Percentiles rank a stretch among this genome's conserved stretches.
Evolutionary conservation across 2,888 invertebrate species (phyloP).

Genomic region (Eupsilia transversa): DNA sequence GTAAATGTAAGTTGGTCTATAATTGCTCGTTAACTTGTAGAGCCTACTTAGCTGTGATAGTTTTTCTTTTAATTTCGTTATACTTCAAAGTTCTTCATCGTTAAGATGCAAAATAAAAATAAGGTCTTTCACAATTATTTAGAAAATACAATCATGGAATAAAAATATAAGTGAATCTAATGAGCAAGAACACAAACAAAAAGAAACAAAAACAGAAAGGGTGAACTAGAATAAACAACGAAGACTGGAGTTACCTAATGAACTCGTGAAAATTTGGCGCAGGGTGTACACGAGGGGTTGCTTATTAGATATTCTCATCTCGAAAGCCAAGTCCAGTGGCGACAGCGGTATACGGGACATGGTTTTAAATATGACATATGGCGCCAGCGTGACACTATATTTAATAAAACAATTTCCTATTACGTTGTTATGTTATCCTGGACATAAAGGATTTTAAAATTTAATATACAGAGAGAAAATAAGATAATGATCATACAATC

Average conservation of each 20-base stretch:
- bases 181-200: conserved; percentile 77
- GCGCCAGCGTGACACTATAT: conserved; percentile 55
- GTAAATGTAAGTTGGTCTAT: too few relatives aligned
- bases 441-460: conserved; percentile 3
- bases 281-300: conserved; percentile 79
- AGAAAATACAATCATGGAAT: conserved; percentile 31
- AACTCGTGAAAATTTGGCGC: conserved; percentile 84
- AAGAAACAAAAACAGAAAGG: conserved; percentile 75
- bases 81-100: neutral
- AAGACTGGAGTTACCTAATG: conserved; percentile 84
- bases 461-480: conserved; percentile 2
- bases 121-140: conserved; percentile 13
- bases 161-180: conserved; percentile 65
- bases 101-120: conserved; percentile 1
- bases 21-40: too few relatives aligned
- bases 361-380: conserved; percentile 73
- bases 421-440: neutral
- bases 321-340: conserved; percentile 76
- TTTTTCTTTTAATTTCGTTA: too few relatives aligned
- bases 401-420: conserved; percentile 32
- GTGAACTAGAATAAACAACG: conserved; percentile 84
- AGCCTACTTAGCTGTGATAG: too few relatives aligned
- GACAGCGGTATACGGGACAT: conserved; percentile 71
- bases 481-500: conserved; percentile 33
- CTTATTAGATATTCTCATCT: conserved; percentile 84